Percentiles rank a stretch among this genome's conserved stretches.
Evolutionary conservation across 2,888 invertebrate genomes (phyloP).

Genomic region (Branchinecta sandiegonensis): DNA sequence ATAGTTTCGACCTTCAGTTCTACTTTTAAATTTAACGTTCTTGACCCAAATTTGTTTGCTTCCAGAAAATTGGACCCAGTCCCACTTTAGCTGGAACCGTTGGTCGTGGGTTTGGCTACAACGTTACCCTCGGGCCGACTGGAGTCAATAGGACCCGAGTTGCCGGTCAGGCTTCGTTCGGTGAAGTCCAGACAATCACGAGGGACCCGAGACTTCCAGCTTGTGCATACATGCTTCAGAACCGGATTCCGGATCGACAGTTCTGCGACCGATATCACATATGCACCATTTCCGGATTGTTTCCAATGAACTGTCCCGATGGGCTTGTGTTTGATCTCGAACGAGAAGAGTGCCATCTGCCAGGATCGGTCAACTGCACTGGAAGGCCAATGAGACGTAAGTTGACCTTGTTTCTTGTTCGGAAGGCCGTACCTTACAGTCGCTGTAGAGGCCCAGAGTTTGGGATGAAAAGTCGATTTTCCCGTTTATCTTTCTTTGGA

Average conservation of each 20-base stretch:
- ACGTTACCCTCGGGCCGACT: slow-evolving; percentile 1
- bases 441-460: too few species aligned
- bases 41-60: background rate
- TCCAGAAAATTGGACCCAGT: slow-evolving; percentile 6
- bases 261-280: slow-evolving; percentile 17
- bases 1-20: too few species aligned
- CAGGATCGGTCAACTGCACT: slow-evolving; percentile 16
- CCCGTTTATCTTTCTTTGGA: too few species aligned
- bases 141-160: slow-evolving; percentile 14
- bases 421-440: too few species aligned
- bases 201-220: background rate
- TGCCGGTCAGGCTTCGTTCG: slow-evolving; percentile 3
- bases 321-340: slow-evolving; percentile 14
- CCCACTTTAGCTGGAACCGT: background rate
- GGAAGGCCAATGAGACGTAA: slow-evolving; percentile 13
- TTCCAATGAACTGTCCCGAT: slow-evolving; percentile 8
- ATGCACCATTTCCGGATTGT: slow-evolving; percentile 9
- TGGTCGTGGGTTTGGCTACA: background rate
- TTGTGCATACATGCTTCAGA: slow-evolving; percentile 17
- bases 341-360: slow-evolving; percentile 16
- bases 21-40: too few species aligned
- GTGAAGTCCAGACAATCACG: background rate
- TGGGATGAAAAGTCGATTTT: too few species aligned
- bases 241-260: slow-evolving; percentile 5
- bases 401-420: background rate